Evolutionary conservation across 2,888 invertebrate species (phyloP), one percentile per base, ranked within the genome.

Genomic region (Tethea ocularis): DNA sequence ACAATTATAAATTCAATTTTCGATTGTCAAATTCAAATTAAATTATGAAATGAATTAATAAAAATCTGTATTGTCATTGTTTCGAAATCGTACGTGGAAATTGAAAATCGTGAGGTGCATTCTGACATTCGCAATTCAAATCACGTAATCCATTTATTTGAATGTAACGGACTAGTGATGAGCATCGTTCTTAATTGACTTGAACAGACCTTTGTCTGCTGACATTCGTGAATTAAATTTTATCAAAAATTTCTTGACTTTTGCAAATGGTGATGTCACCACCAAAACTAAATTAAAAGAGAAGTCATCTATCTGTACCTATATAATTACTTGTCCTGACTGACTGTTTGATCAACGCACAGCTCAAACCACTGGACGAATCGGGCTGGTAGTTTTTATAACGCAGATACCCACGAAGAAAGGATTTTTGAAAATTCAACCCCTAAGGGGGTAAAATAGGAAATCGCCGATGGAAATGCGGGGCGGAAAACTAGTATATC

Each of bases 61-160:
- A 20, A 46, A 46, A 46, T 15, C 15, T 8, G 20, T n/a, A 46
- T 7, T 20, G 20, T 46, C 10, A n/a, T 20, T n/a, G 17, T 41
- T 20, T 20, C 46, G 46, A 46, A 46, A 46, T 46, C 46, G 46
- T n/a, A 20, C 17, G 46, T 46, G 46, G 46, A 46, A 46, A 46
- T 46, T 46, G 20, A 20, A 20, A 46, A 46, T 17, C 46, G 46
- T 46, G 46, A 46, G 46, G 46, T 46, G 46, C 46, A 20, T 46
- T 17, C 46, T 20, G 10, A 46, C 46, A 8, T 46, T 46, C 20
- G 20, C 17, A 46, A 46, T 46, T 46, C 20, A 46, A 46, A 46
- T 46, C 46, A 46, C 46, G 46, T 46, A 46, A 20, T 46, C 46
- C 46, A 46, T 46, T 46, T 46, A 46, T 41, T 17, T 17, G 15